A percentile compares a stretch with the other conserved stretches of the same genome.
These are phyloP conservation scores for Phainopepla nitens DNA, from an alignment of 2,113 vertebrate genomes.

Conservation along the genomic window DNA sequence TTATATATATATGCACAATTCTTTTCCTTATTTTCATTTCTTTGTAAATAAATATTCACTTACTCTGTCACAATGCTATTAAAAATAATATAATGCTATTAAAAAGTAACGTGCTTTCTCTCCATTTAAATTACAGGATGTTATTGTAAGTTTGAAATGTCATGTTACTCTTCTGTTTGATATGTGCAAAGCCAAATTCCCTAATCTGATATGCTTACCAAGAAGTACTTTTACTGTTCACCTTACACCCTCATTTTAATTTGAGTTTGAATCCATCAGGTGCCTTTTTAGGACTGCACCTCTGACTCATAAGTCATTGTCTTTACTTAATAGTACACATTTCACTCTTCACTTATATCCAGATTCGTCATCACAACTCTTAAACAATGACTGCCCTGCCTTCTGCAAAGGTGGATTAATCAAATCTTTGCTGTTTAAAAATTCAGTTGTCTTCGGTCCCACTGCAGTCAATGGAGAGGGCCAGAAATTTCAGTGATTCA, in stretches of 20 bases:
- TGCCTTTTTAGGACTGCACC: background rate
- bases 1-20: background rate
- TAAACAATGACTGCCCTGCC: background rate
- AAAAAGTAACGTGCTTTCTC: background rate
- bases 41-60: background rate
- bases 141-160: background rate
- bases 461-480: background rate
- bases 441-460: background rate
- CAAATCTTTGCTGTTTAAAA: background rate
- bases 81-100: background rate
- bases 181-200: background rate
- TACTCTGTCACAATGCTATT: background rate
- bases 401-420: background rate
- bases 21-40: background rate
- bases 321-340: background rate
- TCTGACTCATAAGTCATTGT: background rate
- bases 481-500: constrained; percentile 23
- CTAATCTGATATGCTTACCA: background rate
- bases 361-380: background rate
- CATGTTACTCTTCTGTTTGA: background rate
- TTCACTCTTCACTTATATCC: background rate
- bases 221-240: background rate
- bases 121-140: background rate
- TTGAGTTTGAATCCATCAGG: background rate
- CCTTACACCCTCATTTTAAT: background rate